A percentile compares a stretch with the other conserved stretches of the same genome.
phyloP scores from a whole-genome alignment of 1,140 invertebrate genomes.

The Drosophila murphyi region DNA sequence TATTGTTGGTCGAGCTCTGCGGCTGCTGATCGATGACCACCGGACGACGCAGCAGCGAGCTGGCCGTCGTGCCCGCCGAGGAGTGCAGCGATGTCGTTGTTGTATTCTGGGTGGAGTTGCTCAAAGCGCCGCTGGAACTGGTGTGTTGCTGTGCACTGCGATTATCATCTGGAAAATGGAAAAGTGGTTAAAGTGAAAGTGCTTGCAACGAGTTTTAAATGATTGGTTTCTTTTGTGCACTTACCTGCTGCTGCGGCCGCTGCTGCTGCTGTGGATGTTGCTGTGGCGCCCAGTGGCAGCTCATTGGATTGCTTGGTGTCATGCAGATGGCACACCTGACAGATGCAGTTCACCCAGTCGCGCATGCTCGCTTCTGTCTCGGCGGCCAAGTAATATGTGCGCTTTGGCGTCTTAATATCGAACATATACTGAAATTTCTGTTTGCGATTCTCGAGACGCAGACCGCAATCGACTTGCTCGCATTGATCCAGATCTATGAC shows the following conservation, averaged over 20 bases:
- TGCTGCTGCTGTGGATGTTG: constrained; percentile 18
- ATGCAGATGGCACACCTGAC: constrained; percentile 95
- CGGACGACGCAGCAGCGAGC: constrained; percentile 50
- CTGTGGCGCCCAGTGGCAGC: constrained; percentile 57
- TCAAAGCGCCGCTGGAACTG: constrained; percentile 71
- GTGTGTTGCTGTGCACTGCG: constrained; percentile 66
- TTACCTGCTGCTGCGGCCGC: constrained; percentile 52
- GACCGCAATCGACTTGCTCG: constrained; percentile 96
- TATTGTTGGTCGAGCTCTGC: constrained; percentile 56
- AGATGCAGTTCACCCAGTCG: constrained; percentile 97
- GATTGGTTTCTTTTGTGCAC: not conserved
- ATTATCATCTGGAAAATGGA: constrained; percentile 64
- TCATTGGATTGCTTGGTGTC: constrained; percentile 84
- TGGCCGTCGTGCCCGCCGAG: constrained; percentile 53
- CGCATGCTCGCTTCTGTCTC: constrained; percentile 96
- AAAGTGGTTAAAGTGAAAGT: constrained; percentile 15
- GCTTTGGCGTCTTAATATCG: constrained; percentile 93
- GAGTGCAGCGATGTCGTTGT: constrained; percentile 79
- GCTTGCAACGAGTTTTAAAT: constrained; percentile 17
- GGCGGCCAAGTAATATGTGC: constrained; percentile 96
- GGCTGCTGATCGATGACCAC: constrained; percentile 71
- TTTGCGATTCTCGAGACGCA: constrained; percentile 92
- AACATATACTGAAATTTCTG: constrained; percentile 94
- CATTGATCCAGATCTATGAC: constrained; percentile 97
- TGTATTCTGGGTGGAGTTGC: constrained; percentile 76